Conservation (phyloP, 2,113 vertebrate species). For the Notechis scutatus region DNA sequence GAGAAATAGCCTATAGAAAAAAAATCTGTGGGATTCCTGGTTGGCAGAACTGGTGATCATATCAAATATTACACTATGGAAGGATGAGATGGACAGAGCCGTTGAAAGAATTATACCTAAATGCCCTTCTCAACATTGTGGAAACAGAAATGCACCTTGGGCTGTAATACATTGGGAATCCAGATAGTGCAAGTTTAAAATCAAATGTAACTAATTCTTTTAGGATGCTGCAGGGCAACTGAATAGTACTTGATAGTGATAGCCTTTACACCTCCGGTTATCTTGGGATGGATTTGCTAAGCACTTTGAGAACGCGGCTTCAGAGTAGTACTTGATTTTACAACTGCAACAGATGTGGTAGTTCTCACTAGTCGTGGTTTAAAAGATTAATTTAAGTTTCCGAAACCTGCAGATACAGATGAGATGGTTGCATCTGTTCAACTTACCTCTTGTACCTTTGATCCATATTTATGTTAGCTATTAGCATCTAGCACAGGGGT, state of each 20-base stretch:
- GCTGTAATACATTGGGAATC: background rate
- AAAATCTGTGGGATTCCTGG: background rate
- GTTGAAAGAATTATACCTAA: background rate
- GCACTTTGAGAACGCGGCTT: background rate
- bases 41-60: background rate
- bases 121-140: background rate
- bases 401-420: background rate
- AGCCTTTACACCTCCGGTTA: background rate
- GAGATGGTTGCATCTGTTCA: background rate
- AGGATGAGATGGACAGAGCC: background rate
- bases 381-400: background rate
- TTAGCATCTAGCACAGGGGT: background rate
- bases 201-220: background rate
- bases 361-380: background rate
- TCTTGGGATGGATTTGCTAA: background rate
- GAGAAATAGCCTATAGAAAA: too few species aligned
- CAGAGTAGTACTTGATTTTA: background rate
- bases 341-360: background rate
- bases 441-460: background rate
- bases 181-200: background rate
- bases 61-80: background rate
- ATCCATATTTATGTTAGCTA: background rate
- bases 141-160: background rate
- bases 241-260: background rate
- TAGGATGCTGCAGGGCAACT: background rate